Evolutionary conservation across 1,140 invertebrate species (phyloP), one percentile per base, ranked within the genome.

Genomic region (Galleria mellonella): DNA sequence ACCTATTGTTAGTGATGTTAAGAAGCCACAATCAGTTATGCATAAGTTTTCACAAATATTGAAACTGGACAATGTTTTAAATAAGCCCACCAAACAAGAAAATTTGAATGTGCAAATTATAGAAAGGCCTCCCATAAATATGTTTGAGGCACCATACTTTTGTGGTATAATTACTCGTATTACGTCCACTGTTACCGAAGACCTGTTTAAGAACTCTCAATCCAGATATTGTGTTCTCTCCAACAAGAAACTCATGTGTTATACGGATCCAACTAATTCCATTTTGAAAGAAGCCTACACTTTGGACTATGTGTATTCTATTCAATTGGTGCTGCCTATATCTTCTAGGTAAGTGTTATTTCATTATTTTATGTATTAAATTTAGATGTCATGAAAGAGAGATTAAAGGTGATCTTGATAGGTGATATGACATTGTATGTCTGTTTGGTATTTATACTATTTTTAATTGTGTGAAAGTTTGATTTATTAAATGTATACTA

Each of bases 241-340:
- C 14, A 74, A 84, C 36, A 69, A 83, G 36, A 83, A 82, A 47
- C 40, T 84, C n/a, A 64, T 81, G 43, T 84, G 78, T 39, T 84
- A 84, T 32, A 48, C 66, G 9, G 81, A 84, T 43, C 57, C 76
- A 10, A 73, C 72, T 4, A 81, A 77, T 32, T 64, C 62, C 5
- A 43, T 79, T 8, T 44, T 84, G 5, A 84, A 78, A 46, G 81
- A 82, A 54, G 60, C 65, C 13, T 82, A 77, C 37, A 63, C 56
- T 4, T 49, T 84, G 9, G 66, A 81, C 13, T 75, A 52, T 51
- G 64, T 84, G 13, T 65, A 70, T 32, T 78, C 74, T n/a, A n/a
- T 84, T 5, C 81, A 84, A 50, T 64, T 82, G 42, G 73, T 78
- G 3, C 45, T 84, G 30, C 77, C 81, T 11, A 42, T 84, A 10